Evolutionary conservation across 2,113 vertebrate species (phyloP).

Genomic region (Trogon melanurus): DNA sequence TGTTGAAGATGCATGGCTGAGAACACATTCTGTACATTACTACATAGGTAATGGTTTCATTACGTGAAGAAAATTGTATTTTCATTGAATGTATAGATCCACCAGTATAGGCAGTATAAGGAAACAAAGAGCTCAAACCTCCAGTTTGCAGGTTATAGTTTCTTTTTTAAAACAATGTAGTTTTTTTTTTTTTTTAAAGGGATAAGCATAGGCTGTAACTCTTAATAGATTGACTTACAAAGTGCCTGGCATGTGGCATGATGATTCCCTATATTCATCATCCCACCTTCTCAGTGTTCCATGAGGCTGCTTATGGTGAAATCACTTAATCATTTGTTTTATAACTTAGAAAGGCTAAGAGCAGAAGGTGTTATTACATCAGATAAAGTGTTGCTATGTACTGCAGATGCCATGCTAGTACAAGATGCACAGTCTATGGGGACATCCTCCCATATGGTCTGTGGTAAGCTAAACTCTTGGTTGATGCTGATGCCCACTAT

Average conservation of each 20-base stretch:
- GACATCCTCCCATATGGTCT: conserved; percentile 59
- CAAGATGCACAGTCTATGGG: conserved; percentile 22
- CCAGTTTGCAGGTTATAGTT: not conserved
- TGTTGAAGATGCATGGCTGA: not conserved
- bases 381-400: conserved; percentile 51
- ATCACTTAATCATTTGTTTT: conserved; percentile 47
- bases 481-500: conserved; percentile 31
- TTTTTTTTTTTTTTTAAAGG: not conserved
- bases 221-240: not conserved
- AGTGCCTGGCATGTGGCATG: not conserved
- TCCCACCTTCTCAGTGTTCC: not conserved
- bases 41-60: no score
- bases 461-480: conserved; percentile 31
- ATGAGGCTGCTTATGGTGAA: not conserved
- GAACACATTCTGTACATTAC: not conserved
- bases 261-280: not conserved
- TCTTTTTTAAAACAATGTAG: not conserved
- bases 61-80: no score
- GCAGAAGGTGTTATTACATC: conserved; percentile 60
- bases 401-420: conserved; percentile 48
- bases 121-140: not conserved
- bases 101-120: not conserved
- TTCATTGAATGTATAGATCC: not conserved
- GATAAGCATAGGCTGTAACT: not conserved
- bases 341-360: conserved; percentile 43